Conservation (phyloP, 2,888 invertebrate species). For the Drosophila melanosoma region DNA sequence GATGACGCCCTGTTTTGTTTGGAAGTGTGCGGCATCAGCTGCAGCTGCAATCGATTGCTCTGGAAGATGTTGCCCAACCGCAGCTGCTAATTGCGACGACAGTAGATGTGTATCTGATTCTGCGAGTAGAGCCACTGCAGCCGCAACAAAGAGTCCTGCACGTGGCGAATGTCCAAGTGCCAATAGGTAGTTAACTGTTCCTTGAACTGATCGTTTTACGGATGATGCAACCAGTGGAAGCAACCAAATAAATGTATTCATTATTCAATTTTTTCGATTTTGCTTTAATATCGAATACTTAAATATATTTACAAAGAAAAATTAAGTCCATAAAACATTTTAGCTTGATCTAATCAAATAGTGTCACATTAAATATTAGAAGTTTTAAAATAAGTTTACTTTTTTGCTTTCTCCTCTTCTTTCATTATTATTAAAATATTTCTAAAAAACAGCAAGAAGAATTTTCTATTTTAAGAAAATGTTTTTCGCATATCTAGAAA, state of each 20-base stretch:
- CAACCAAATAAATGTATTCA: constrained; percentile 2
- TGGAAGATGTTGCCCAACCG: constrained; percentile 40
- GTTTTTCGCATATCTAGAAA: neutral
- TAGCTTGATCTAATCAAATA: neutral
- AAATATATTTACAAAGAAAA: neutral
- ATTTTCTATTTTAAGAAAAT: neutral
- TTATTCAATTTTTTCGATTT: neutral
- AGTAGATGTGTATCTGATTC: constrained; percentile 44
- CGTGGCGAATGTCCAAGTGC: neutral
- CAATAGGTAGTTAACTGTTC: constrained; percentile 24
- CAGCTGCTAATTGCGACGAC: constrained; percentile 18
- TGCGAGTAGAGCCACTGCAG: constrained; percentile 22
- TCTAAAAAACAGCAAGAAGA: neutral
- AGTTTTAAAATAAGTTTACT: neutral
- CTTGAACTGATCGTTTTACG: neutral
- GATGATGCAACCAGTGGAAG: neutral
- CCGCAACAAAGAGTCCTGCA: neutral
- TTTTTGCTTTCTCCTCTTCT: neutral
- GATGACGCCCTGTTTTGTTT: constrained; percentile 36
- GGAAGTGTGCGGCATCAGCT: constrained; percentile 11
- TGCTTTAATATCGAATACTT: neutral
- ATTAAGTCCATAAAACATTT: neutral
- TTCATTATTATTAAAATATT: neutral
- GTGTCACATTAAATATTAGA: neutral
- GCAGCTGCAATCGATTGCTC: constrained; percentile 31